phyloP scores from a whole-genome alignment of 1,140 invertebrate genomes.

The Aphaenogaster floridana region DNA sequence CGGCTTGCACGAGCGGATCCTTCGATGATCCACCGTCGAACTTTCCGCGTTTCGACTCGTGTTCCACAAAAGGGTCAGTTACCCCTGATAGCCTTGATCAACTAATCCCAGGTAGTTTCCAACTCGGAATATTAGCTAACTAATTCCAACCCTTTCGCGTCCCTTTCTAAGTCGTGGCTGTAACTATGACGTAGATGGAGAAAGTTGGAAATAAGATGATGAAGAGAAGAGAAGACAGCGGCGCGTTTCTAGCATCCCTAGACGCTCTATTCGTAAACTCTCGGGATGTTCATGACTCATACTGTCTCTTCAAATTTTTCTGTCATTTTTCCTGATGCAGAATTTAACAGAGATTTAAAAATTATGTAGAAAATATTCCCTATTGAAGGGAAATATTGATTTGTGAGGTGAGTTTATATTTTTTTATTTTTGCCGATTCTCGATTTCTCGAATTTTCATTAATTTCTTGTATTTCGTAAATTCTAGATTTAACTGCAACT shows the following conservation, averaged over 20 bases:
- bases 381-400: background rate
- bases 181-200: conserved; percentile 44
- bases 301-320: background rate
- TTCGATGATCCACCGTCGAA: conserved; percentile 40
- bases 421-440: background rate
- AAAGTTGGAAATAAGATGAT: conserved; percentile 47
- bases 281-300: background rate
- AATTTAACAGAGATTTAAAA: conserved; percentile 11
- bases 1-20: background rate
- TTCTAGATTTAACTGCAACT: background rate
- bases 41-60: conserved; percentile 24
- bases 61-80: conserved; percentile 20
- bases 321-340: background rate
- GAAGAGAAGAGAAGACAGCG: background rate
- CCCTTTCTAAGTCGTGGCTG: conserved; percentile 22
- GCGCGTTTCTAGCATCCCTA: background rate
- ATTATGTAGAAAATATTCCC: background rate
- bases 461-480: conserved; percentile 4
- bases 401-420: background rate
- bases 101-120: conserved; percentile 36
- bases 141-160: background rate
- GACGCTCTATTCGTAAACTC: background rate
- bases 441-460: background rate
- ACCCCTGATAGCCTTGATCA: conserved; percentile 23
- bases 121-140: conserved; percentile 47